Conservation (phyloP, 2,113 vertebrate species). For the Chaetodon auriga region DNA sequence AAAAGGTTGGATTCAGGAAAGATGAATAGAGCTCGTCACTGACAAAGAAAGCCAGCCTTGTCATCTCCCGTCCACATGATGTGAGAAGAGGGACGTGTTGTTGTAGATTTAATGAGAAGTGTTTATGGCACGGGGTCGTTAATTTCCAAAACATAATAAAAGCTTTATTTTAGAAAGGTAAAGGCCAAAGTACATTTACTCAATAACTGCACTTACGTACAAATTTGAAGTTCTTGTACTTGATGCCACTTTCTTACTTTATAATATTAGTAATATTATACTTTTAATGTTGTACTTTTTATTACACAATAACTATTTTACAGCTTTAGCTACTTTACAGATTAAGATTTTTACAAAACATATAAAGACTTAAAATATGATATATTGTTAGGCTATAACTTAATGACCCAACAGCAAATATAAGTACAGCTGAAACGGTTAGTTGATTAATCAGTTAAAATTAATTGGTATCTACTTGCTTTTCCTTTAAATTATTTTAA, state of each 20-base stretch:
- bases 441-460: not conserved
- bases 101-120: not conserved
- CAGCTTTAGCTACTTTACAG: not conserved
- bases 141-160: not conserved
- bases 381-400: too few species aligned
- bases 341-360: not conserved
- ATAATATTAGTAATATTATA: too few species aligned
- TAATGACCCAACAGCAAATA: not conserved
- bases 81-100: not conserved
- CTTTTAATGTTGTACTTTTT: not conserved
- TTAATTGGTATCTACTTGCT: not conserved
- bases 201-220: not conserved
- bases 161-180: not conserved
- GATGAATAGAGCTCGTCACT: slow-evolving; percentile 8
- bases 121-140: not conserved
- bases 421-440: not conserved
- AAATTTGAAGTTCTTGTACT: not conserved
- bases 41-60: slow-evolving; percentile 10
- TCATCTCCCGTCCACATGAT: not conserved
- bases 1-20: slow-evolving; percentile 11
- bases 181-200: not conserved
- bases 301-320: not conserved
- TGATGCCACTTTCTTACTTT: not conserved
- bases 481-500: not conserved
- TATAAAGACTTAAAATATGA: not conserved